Conservation (phyloP, 2,797 vertebrate species). For the Arctocebus calabarensis region DNA sequence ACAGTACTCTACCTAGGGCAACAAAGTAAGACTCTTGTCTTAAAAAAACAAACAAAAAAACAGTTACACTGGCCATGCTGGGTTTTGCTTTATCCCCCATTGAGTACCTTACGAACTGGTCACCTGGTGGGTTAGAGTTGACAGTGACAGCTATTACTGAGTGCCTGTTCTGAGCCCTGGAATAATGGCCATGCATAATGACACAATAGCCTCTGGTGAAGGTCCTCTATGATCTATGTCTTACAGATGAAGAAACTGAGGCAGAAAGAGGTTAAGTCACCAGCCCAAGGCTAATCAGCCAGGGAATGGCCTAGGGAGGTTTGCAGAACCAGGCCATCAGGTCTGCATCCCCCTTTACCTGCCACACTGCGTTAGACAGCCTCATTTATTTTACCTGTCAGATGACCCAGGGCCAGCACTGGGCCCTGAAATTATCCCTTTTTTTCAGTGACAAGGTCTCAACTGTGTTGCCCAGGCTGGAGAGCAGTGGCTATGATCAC, state of each 20-base stretch:
- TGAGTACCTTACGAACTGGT: background rate
- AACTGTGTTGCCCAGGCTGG: too few species aligned
- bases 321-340: background rate
- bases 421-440: background rate
- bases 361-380: fast-evolving
- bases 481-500: too few species aligned
- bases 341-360: background rate
- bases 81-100: background rate
- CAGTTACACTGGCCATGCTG: background rate
- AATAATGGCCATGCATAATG: background rate
- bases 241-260: background rate
- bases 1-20: too few species aligned
- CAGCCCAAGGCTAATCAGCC: background rate
- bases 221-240: background rate
- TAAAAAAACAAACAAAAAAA: too few species aligned
- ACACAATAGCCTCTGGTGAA: background rate
- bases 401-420: background rate
- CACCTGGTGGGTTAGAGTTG: background rate
- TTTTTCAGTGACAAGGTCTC: background rate
- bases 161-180: background rate
- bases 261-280: background rate
- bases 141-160: background rate
- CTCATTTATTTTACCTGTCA: fast-evolving
- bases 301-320: background rate
- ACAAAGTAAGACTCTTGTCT: too few species aligned